Percentiles rank a stretch among this genome's conserved stretches.
Evolutionary conservation across 2,113 vertebrate species (phyloP).

Genomic region (Varanus komodoensis): DNA sequence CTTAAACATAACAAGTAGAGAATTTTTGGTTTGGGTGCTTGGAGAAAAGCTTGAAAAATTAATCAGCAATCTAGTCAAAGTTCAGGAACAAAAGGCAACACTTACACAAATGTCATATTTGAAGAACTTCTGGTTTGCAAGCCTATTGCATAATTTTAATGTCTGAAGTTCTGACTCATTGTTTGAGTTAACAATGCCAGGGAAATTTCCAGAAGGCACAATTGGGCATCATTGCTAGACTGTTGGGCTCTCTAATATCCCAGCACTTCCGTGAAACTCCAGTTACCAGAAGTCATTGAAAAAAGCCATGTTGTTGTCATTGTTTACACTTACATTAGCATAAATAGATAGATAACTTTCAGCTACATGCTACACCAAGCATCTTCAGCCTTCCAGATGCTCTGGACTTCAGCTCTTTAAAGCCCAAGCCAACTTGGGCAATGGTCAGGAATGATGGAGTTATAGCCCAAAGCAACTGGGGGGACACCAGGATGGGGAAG

Average conservation of each 20-base stretch:
- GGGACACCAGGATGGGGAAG: not conserved
- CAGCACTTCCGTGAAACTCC: not conserved
- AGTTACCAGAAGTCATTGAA: not conserved
- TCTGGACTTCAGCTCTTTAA: too few relatives aligned
- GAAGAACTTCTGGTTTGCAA: not conserved
- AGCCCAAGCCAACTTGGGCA: too few relatives aligned
- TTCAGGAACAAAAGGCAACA: not conserved
- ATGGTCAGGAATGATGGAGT: too few relatives aligned
- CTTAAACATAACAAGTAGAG: fast-evolving
- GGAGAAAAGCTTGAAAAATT: not conserved
- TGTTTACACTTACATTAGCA: too few relatives aligned
- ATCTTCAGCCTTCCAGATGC: too few relatives aligned
- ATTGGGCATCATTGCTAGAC: not conserved
- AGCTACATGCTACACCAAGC: not conserved
- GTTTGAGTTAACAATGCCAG: not conserved
- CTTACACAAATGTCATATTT: not conserved
- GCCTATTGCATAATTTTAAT: not conserved
- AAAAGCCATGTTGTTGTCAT: not conserved
- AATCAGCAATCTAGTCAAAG: not conserved
- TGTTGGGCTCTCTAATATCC: not conserved
- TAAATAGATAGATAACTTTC: too few relatives aligned
- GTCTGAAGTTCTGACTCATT: not conserved
- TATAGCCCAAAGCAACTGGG: too few relatives aligned
- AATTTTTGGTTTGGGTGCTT: not conserved
- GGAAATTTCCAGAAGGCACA: not conserved